Evolutionary conservation across 2,797 vertebrate species (phyloP).

Genomic region (Dendrocincla fuliginosa): DNA sequence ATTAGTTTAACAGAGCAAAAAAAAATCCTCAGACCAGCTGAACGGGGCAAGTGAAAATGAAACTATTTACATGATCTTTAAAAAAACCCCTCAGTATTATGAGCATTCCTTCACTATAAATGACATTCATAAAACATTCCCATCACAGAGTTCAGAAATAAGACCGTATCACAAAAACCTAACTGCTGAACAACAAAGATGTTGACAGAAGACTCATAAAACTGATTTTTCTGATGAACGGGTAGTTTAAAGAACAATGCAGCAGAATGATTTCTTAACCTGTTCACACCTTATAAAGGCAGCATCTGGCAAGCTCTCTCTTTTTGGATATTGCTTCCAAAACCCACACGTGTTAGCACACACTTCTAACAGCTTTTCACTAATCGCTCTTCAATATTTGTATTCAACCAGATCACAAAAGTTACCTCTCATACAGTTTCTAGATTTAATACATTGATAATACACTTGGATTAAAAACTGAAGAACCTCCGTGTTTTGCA

Average conservation of each 20-base stretch:
- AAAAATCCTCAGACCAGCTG: not conserved
- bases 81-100: not conserved
- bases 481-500: not conserved
- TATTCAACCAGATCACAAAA: not conserved
- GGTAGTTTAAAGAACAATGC: conserved; percentile 22
- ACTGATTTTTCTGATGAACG: not conserved
- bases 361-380: not conserved
- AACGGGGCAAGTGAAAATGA: not conserved
- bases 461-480: not conserved
- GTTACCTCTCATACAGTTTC: not conserved
- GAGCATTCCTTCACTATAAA: not conserved
- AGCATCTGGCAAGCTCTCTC: not conserved
- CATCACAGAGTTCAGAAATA: not conserved
- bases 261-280: conserved; percentile 27
- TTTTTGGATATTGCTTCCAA: conserved; percentile 1
- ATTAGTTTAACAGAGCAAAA: not conserved
- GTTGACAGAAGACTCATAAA: conserved; percentile 17
- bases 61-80: not conserved
- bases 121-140: not conserved
- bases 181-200: not conserved
- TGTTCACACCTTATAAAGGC: conserved; percentile 47
- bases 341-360: not conserved
- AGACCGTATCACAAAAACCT: not conserved
- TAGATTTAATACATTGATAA: not conserved
- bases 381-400: not conserved